These are phyloP conservation scores for Cyphomyrus plagiostoma DNA, from an alignment of 2,113 vertebrate genomes.

Conservation along the genomic window DNA sequence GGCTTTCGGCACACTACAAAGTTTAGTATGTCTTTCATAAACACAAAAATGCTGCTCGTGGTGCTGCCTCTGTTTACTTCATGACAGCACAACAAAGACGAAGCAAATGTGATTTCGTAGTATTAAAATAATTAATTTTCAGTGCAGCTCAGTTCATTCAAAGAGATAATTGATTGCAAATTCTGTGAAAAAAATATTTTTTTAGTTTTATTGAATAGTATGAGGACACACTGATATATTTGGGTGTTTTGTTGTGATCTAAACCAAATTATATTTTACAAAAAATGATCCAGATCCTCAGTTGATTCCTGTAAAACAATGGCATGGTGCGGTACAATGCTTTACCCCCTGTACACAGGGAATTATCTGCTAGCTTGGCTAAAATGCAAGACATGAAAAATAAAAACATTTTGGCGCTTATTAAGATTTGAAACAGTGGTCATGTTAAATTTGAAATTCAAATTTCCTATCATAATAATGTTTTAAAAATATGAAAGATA, in stretches of 20 bases:
- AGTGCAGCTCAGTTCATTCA: not conserved
- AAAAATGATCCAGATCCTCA: not conserved
- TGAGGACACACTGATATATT: not conserved
- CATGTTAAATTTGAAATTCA: not conserved
- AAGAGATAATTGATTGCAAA: not conserved
- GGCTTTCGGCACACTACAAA: constrained; percentile 39
- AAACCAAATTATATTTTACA: not conserved
- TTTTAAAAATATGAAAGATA: not conserved
- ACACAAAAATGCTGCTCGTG: not conserved
- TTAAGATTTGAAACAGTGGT: not conserved
- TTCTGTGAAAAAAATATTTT: not conserved
- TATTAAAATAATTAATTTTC: not conserved
- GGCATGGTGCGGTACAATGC: not conserved
- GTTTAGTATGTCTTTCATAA: constrained; percentile 26
- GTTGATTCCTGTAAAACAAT: not conserved
- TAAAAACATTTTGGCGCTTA: not conserved
- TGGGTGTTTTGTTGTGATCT: not conserved
- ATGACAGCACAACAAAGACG: not conserved
- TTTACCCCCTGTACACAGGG: not conserved
- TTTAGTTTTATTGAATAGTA: not conserved
- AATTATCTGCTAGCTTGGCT: not conserved
- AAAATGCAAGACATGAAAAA: not conserved
- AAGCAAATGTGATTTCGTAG: not conserved
- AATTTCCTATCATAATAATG: not conserved
- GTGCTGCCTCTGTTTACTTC: not conserved